A percentile compares a stretch with the other conserved stretches of the same genome.
Evolutionary conservation across 2,888 invertebrate genomes (phyloP).

Genomic region (Pasiphila rectangulata): DNA sequence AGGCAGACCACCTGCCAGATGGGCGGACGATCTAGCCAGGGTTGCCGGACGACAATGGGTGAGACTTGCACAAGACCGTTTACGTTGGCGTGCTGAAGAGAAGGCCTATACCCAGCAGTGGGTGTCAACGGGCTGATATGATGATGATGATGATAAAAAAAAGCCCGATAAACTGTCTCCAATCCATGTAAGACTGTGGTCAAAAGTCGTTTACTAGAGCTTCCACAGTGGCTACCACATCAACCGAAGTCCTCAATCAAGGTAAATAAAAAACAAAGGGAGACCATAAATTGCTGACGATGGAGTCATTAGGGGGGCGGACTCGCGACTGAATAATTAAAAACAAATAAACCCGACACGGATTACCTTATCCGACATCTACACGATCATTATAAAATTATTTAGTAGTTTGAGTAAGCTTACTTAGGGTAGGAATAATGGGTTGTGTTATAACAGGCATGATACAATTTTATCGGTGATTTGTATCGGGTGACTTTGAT

Average conservation of each 20-base stretch:
- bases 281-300: slow-evolving; percentile 68
- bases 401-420: slow-evolving; percentile 57
- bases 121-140: too few species aligned
- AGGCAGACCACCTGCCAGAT: too few species aligned
- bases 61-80: too few species aligned
- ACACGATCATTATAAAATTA: slow-evolving; percentile 63
- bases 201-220: background rate
- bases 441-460: slow-evolving; percentile 9
- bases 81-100: too few species aligned
- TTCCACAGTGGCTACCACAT: slow-evolving; percentile 24
- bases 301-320: slow-evolving; percentile 79
- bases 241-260: slow-evolving; percentile 49
- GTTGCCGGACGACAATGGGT: too few species aligned
- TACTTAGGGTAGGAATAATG: slow-evolving; percentile 39
- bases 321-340: slow-evolving; percentile 74
- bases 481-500: background rate
- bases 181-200: too few species aligned
- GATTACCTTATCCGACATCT: slow-evolving; percentile 73
- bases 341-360: slow-evolving; percentile 78
- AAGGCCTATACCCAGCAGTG: too few species aligned
- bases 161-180: too few species aligned
- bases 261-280: slow-evolving; percentile 66
- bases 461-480: slow-evolving; percentile 11
- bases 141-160: too few species aligned
- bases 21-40: too few species aligned